phyloP scores from a whole-genome alignment of 1,140 invertebrate species.

The Agrypnia vestita region DNA sequence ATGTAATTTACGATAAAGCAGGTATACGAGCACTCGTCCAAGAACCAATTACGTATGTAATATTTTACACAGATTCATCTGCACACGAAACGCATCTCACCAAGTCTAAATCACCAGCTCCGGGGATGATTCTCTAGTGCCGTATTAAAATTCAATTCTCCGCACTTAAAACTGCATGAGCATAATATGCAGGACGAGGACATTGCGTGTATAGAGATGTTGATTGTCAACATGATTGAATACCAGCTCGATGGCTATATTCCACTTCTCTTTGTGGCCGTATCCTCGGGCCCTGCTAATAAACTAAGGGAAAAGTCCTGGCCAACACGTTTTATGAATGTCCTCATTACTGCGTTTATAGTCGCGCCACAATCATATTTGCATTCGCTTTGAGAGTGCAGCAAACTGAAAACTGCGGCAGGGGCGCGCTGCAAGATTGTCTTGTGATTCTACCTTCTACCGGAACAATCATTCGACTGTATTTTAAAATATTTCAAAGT shows the following conservation, averaged over 20 bases:
- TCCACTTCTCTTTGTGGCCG: background rate
- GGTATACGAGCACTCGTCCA: too few relatives aligned
- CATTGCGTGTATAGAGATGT: constrained; percentile 41
- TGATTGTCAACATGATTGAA: constrained; percentile 49
- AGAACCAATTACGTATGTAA: too few relatives aligned
- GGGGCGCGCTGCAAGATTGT: too few relatives aligned
- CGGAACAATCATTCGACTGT: too few relatives aligned
- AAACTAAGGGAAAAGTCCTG: constrained; percentile 41
- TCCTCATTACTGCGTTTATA: constrained; percentile 52
- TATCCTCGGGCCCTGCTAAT: constrained; percentile 30
- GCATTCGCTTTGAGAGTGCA: constrained; percentile 18
- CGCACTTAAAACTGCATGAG: background rate
- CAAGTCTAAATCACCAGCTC: too few relatives aligned
- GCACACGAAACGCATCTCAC: too few relatives aligned
- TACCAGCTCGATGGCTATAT: constrained; percentile 33
- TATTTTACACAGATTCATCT: too few relatives aligned
- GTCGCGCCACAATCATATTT: constrained; percentile 37
- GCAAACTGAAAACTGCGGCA: background rate
- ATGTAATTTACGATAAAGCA: too few relatives aligned
- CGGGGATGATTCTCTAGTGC: background rate
- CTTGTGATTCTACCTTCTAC: too few relatives aligned
- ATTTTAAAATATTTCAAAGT: too few relatives aligned
- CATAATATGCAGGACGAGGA: background rate
- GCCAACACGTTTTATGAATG: constrained; percentile 56
- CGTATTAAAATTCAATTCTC: constrained; percentile 17